A percentile compares a stretch with the other conserved stretches of the same genome.
These are phyloP conservation scores for Pipa parva DNA, from an alignment of 2,113 vertebrate genomes.

Conservation along the genomic window DNA sequence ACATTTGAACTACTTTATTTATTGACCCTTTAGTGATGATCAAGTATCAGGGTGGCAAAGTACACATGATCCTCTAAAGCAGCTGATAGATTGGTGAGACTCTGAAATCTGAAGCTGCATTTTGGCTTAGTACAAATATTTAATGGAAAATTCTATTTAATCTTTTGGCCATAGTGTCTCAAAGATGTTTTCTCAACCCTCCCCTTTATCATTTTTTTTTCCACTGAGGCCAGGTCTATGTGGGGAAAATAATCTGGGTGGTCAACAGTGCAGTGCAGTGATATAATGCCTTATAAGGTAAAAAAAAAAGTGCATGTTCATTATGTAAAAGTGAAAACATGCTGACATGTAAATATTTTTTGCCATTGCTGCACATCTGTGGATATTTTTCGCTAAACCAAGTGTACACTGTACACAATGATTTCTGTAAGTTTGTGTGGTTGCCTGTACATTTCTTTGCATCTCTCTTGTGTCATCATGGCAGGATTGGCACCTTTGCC, in stretches of 20 bases:
- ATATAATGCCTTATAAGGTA: too few species aligned
- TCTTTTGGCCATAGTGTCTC: neutral
- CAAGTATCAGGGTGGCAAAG: neutral
- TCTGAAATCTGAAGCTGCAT: neutral
- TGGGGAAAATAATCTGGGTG: neutral
- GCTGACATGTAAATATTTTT: too few species aligned
- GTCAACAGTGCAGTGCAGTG: too few species aligned
- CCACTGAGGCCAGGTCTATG: neutral
- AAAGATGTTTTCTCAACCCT: neutral
- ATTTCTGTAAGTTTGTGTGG: too few species aligned
- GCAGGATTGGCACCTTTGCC: too few species aligned
- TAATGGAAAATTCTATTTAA: neutral
- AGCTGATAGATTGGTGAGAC: neutral
- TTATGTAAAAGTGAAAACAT: too few species aligned
- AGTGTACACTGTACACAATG: too few species aligned
- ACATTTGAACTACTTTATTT: neutral
- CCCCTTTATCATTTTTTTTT: neutral
- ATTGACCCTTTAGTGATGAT: neutral
- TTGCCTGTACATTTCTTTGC: too few species aligned
- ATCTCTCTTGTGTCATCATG: too few species aligned
- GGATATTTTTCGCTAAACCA: too few species aligned
- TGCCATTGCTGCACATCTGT: too few species aligned
- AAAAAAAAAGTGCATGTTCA: too few species aligned
- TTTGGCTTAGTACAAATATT: conserved; percentile 1
- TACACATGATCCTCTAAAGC: neutral